Percentiles rank a stretch among this genome's conserved stretches.
Evolutionary conservation across 2,113 vertebrate genomes (phyloP).

Genomic region (Connochaetes taurinus): DNA sequence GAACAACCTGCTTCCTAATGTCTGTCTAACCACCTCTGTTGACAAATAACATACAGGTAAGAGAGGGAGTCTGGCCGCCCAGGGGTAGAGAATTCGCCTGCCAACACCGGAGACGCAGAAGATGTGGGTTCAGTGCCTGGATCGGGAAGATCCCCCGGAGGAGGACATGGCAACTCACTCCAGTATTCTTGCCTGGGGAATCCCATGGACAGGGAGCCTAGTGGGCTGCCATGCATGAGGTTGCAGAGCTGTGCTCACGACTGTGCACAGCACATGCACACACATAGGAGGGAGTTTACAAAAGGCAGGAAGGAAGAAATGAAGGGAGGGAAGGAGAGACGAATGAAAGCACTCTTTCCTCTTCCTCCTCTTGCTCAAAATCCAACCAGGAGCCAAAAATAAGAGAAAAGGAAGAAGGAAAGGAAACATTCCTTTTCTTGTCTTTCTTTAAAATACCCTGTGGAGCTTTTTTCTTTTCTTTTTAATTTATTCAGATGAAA

Average conservation of each 20-base stretch:
- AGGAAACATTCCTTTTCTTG: neutral
- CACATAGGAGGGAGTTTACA: neutral
- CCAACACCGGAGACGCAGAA: rapidly evolving
- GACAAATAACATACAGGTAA: neutral
- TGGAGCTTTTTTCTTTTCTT: neutral
- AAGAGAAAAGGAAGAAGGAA: neutral
- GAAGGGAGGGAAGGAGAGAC: neutral
- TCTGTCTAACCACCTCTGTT: neutral
- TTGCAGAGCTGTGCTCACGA: neutral
- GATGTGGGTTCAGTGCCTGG: neutral
- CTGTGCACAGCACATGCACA: neutral
- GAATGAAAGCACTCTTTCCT: neutral
- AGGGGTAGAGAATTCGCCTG: neutral
- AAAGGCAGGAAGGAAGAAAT: rapidly evolving
- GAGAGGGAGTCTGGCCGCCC: neutral
- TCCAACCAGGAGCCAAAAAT: neutral
- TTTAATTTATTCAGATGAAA: neutral
- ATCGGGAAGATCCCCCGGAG: neutral
- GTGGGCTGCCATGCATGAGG: rapidly evolving
- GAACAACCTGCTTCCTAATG: neutral
- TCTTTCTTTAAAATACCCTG: neutral
- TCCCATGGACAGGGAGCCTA: neutral
- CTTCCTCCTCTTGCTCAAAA: neutral
- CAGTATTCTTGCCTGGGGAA: neutral
- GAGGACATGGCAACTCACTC: neutral